These are phyloP conservation scores for Heliconius aoede DNA, from an alignment of 2,888 invertebrate species.

Conservation along the genomic window DNA sequence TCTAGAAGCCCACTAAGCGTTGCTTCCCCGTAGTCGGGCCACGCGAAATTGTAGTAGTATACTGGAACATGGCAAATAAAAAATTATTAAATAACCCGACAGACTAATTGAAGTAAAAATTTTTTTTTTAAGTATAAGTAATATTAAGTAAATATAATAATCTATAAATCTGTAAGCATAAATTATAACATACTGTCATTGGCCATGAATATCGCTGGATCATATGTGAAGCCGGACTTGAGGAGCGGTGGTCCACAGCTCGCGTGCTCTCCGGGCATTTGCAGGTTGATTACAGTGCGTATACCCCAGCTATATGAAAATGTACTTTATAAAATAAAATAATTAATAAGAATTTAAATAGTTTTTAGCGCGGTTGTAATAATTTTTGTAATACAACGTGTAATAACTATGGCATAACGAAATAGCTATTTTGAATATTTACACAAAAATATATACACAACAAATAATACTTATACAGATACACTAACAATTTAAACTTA, in stretches of 20 bases:
- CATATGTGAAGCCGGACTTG: conserved; percentile 92
- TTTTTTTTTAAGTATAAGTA: too few species aligned
- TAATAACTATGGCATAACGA: too few species aligned
- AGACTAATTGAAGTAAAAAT: too few species aligned
- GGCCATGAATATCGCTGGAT: conserved; percentile 92
- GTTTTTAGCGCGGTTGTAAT: too few species aligned
- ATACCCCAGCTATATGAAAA: conserved; percentile 86
- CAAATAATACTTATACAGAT: background rate
- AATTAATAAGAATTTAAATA: too few species aligned
- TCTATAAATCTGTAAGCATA: background rate
- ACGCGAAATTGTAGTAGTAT: conserved; percentile 95
- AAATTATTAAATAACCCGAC: background rate
- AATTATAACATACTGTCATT: conserved; percentile 87
- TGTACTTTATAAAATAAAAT: too few species aligned
- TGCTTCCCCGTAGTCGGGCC: conserved; percentile 93
- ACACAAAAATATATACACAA: too few species aligned
- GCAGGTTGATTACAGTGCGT: conserved; percentile 92
- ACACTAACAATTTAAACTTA: background rate
- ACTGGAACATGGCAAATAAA: conserved; percentile 78
- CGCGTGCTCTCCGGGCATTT: conserved; percentile 93
- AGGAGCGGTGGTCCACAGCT: conserved; percentile 91
- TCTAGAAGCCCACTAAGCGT: conserved; percentile 90
- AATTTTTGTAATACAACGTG: too few species aligned
- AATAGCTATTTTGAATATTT: too few species aligned
- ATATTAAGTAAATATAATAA: background rate